Evolutionary conservation across 2,113 vertebrate species (phyloP), one percentile per base, ranked within the genome.

Genomic region (Pantherophis guttatus): DNA sequence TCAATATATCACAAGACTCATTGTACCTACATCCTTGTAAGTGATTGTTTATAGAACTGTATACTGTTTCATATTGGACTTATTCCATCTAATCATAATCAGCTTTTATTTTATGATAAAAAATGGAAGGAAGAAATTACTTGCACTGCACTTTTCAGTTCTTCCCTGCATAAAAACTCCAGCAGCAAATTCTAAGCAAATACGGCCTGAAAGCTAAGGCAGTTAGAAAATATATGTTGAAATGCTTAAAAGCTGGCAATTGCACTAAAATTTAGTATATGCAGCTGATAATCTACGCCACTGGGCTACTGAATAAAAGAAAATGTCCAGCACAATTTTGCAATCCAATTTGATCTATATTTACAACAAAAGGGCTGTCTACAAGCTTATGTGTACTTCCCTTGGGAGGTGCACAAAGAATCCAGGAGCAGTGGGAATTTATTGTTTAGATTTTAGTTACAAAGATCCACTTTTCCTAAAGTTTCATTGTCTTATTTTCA

Each of bases 81-180:
- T 91, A 92, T 55, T 93, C 94, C 93, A 89, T 93, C 86, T 94
- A 95, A 89, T 94, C 94, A 95, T 70, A 94, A 96, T 93, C 94
- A 96, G 92, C 94, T 97, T 96, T 91, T 95, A 94, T 94, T 50
- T 92, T 86, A 86, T 26, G 59, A 94, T 90, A 33, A 91, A 87
- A 92, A 87, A 58, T n/a, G 26, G 91, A 57, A 95, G 94, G 94
- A 97, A 97, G 92, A 81, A 96, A 97, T 97, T 97, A 96, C 94
- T 94, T 93, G 90, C 89, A 86, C 94, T 96, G 81, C 81, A 96
- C 87, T 92, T 95, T 96, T 58, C 89, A 94, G 96, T 92, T 33
- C 81, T 95, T 95, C 93, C 88, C 92, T 95, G 90, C 94, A 86
- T 95, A 97, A 96, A 94, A 92, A 92, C 94, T 94, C 52, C 87